Percentiles rank a stretch among this genome's conserved stretches.
Conservation (phyloP, 1,140 invertebrate species). For the Palaemon carinicauda region DNA sequence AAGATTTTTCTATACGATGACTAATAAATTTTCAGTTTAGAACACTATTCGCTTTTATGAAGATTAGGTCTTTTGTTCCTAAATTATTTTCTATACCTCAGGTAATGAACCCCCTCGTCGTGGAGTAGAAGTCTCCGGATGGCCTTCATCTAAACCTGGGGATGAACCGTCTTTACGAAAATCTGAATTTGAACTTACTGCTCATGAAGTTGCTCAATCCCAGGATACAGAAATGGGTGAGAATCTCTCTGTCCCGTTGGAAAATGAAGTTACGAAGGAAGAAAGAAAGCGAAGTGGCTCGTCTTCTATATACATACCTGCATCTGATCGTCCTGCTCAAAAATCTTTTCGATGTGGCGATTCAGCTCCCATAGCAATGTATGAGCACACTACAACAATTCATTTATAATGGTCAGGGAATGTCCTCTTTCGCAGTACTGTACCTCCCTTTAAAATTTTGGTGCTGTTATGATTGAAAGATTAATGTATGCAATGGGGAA, state of each 20-base stretch:
- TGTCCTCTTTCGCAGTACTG: too few species aligned
- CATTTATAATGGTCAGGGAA: background rate
- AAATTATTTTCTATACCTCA: conserved; percentile 2
- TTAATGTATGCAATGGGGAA: too few species aligned
- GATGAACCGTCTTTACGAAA: background rate
- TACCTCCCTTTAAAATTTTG: too few species aligned
- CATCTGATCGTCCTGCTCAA: background rate
- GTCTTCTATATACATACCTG: background rate
- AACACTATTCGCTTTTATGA: too few species aligned
- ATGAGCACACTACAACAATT: conserved; percentile 10
- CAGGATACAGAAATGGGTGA: background rate
- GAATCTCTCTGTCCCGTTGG: background rate
- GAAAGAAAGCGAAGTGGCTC: conserved; percentile 30
- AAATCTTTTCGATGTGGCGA: background rate
- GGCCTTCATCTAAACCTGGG: background rate
- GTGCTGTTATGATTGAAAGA: too few species aligned
- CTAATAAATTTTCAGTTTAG: too few species aligned
- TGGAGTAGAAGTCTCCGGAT: conserved; percentile 35
- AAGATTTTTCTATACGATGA: too few species aligned
- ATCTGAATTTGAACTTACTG: background rate
- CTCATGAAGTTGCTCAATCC: background rate
- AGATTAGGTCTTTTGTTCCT: too few species aligned
- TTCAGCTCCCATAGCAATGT: background rate
- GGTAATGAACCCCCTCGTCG: conserved; percentile 35
- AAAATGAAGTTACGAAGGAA: background rate